Base-by-base conservation (phyloP, 1,140 invertebrate species). In the Amyelois transitella region DNA sequence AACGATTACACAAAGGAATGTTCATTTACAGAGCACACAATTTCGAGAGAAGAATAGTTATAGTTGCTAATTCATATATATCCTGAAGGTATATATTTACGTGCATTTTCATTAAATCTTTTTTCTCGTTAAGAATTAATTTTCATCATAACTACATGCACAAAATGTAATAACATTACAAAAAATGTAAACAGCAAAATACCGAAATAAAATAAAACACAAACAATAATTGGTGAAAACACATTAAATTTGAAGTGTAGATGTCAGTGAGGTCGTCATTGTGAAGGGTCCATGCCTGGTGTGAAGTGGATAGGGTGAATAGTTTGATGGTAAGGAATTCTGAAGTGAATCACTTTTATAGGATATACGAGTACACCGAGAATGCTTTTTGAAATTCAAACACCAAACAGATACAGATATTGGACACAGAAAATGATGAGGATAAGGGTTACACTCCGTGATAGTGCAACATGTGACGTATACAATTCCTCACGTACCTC, bases 381-480 rank as follows among this genome's bases (percentile, higher is more conserved):
- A 14, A 38, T 12, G 12, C 25, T 28, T 28, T 38, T 38, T 1
- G 32, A 38, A 38, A 14, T 14, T n/a, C 12, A 21, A 21, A 48
- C 45, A 48, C n/a, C 45, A 48, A 38, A 38, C 1, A 48, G 45
- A 19, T 21, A 48, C 19, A 48, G 32, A 14, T 10, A 38, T 14
- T 38, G 32, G n/a, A 14, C 21, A n/a, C 19, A 48, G 45, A 48
- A 48, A 21, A 48, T 48, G 20, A 21, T 48, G 45, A 21, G 45
- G 45, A 48, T n/a, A 48, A n/a, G 45, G 45, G 45, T 48, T 10
- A 68, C 58, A 70, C 59, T 51, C 18, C 58, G 50, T 60, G 38
- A 62, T 38, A 60, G 63, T 71, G 68, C 62, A 71, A 58, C 52
- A 57, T 55, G 54, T 59, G 53, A 56, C 38, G 22, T 53, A 48